These are phyloP conservation scores for Acanthoscelides obtectus DNA, from an alignment of 2,888 invertebrate species.

Conservation along the genomic window DNA sequence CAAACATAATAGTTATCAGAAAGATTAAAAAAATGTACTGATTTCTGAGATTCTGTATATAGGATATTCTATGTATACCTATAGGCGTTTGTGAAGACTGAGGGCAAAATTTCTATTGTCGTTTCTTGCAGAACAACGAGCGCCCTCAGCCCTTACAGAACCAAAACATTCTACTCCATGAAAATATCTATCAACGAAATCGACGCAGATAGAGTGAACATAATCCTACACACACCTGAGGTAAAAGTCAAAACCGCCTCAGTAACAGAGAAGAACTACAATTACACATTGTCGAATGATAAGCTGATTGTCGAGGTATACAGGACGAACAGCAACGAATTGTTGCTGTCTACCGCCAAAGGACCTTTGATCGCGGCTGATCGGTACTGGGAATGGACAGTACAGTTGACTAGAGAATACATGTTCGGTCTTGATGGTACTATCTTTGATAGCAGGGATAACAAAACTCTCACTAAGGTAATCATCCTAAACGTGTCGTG, in stretches of 20 bases:
- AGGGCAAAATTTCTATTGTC: no score
- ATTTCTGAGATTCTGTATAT: no score
- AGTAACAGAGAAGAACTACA: slow-evolving; percentile 22
- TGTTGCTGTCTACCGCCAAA: slow-evolving; percentile 51
- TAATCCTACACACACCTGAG: slow-evolving; percentile 17
- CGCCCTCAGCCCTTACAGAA: background rate
- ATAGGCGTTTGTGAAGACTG: slow-evolving; percentile 26
- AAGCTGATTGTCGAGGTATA: slow-evolving; percentile 32
- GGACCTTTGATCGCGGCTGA: slow-evolving; percentile 58
- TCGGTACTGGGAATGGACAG: slow-evolving; percentile 58
- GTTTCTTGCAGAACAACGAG: background rate
- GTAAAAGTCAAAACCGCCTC: slow-evolving; percentile 8
- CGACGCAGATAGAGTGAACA: slow-evolving; percentile 22
- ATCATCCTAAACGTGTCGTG: background rate
- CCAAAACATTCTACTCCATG: slow-evolving; percentile 8
- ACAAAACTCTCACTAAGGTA: slow-evolving; percentile 37
- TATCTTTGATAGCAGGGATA: slow-evolving; percentile 40
- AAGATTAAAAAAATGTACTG: no score
- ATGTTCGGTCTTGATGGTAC: slow-evolving; percentile 57
- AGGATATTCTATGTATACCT: no score
- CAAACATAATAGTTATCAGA: no score
- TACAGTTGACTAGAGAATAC: slow-evolving; percentile 51
- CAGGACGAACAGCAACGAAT: slow-evolving; percentile 29
- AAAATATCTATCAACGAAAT: slow-evolving; percentile 28
- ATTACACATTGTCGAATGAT: slow-evolving; percentile 13